Base-by-base conservation (phyloP, 2,113 vertebrate genomes). In the Daubentonia madagascariensis region DNA sequence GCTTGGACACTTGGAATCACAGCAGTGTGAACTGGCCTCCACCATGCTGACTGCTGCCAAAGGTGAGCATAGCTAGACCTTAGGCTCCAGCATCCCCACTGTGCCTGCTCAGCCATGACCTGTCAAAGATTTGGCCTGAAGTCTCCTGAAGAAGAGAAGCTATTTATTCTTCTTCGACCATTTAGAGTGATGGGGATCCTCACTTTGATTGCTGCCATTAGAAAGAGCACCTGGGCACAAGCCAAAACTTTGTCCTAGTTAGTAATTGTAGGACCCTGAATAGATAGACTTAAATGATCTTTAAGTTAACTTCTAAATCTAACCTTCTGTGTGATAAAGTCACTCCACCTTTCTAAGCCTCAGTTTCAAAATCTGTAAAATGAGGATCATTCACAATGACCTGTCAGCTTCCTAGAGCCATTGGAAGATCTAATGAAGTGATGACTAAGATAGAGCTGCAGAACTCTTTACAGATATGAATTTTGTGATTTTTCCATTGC, bases 41-140 rank as follows among this genome's bases (percentile, higher is more conserved):
- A 99, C 99, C 98, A 99, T 99, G 99, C 99, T 99, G 92, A 99
- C 99, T 0, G 99, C 99, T 81, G 99, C 99, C 98, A 99, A 99
- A 99, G 99, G 99, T 99, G 92, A 95, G 98, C 98, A 89, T 14
- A 50, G 61, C 78, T 59, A 96, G 67, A 94, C 5, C 73, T 54
- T 67, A 84, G 87, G 57, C 52, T 89, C 76, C 8, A 43, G 45
- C 14, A 32, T 45, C 25, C 84, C 45, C 73, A 54, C 54, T 61
- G 1, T 79, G 35, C 43, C 86, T 91, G 32, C 57, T 83, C 32
- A 70, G 20, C 61, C 68, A 57, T 91, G 72, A 63, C 79, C 73
- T 54, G 3, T 52, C 32, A 87, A 45, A 89, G 35, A 28, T 50
- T 68, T 92, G 61, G 12, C 79, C 86, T 96, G 20, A 22, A 40